These are phyloP conservation scores for Alethe castanea DNA, from an alignment of 2,113 vertebrate genomes.

Conservation along the genomic window DNA sequence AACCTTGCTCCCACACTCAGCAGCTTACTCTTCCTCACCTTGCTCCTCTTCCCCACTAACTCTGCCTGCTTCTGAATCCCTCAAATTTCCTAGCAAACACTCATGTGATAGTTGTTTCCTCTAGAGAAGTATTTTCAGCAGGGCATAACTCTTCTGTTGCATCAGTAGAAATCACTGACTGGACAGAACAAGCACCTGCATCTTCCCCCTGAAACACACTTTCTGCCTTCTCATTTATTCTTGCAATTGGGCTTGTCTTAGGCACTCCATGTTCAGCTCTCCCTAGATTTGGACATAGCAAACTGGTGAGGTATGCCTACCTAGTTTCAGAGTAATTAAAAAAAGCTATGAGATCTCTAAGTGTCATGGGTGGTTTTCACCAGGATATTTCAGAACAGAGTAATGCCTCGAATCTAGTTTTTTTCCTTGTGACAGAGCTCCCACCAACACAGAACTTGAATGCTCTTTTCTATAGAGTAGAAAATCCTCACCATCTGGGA, in stretches of 20 bases:
- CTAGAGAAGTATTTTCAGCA: background rate
- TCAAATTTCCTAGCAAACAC: background rate
- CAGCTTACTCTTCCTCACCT: background rate
- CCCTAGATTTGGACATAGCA: background rate
- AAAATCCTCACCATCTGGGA: background rate
- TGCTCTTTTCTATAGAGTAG: background rate
- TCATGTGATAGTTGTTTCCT: background rate
- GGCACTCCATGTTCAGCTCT: background rate
- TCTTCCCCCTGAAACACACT: rapidly evolving
- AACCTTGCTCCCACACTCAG: background rate
- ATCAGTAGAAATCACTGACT: background rate
- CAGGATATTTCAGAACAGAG: background rate
- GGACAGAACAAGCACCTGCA: background rate
- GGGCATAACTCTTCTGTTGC: background rate
- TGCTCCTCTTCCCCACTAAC: background rate
- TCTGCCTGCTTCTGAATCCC: background rate
- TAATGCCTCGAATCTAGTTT: background rate
- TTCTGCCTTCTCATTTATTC: background rate
- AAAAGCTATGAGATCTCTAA: background rate
- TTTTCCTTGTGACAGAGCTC: background rate
- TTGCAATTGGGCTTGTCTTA: background rate
- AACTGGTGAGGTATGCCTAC: background rate
- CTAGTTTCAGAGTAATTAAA: background rate
- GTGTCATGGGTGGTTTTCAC: background rate
- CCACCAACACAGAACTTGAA: background rate